Conservation (phyloP, 2,113 vertebrate genomes). For the Sinocyclocheilus anophthalmus region DNA sequence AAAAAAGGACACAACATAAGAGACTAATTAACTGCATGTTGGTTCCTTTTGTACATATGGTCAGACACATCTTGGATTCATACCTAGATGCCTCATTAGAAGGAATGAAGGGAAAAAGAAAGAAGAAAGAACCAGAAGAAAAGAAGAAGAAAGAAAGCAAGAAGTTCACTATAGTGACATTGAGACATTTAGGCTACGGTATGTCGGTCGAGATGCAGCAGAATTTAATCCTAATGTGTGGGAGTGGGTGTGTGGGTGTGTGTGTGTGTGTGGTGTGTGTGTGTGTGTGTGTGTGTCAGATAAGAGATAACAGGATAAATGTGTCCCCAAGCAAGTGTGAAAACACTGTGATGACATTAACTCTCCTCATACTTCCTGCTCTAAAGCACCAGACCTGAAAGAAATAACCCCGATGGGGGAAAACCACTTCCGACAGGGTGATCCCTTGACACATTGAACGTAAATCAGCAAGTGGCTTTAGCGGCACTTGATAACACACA, state of each 20-base stretch:
- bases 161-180: background rate
- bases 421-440: slow-evolving; percentile 13
- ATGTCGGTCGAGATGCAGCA: background rate
- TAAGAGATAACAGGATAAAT: background rate
- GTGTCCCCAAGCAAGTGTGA: slow-evolving; percentile 3
- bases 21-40: no score
- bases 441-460: slow-evolving; percentile 38
- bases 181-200: background rate
- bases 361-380: slow-evolving; percentile 4
- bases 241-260: no score
- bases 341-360: slow-evolving; percentile 3
- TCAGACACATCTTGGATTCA: background rate
- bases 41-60: background rate
- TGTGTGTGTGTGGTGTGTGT: background rate
- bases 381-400: slow-evolving; percentile 29
- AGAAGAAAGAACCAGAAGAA: background rate
- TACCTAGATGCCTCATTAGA: background rate
- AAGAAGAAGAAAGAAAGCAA: background rate
- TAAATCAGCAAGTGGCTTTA: slow-evolving; percentile 34
- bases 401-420: slow-evolving; percentile 11
- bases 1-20: no score
- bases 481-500: slow-evolving; percentile 16
- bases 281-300: background rate
- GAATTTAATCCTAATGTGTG: background rate
- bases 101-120: background rate